phyloP scores from a whole-genome alignment of 2,113 vertebrate genomes.

The Barnardius zonarius region DNA sequence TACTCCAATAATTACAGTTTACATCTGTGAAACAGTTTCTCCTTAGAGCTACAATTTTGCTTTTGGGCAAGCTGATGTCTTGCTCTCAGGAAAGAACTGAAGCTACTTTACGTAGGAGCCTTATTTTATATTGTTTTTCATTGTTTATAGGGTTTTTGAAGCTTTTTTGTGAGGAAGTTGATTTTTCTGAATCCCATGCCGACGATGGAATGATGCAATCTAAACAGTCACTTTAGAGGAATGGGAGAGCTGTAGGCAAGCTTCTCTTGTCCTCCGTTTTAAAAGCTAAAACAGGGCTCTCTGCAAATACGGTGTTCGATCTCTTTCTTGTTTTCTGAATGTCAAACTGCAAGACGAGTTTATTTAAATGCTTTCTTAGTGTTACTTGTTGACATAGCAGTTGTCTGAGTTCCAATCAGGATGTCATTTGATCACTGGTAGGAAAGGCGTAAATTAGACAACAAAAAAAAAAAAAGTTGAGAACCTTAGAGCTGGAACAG shows the following conservation, averaged over 20 bases:
- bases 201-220: neutral
- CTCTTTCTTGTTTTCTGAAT: conserved; percentile 37
- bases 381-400: conserved; percentile 48
- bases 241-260: neutral
- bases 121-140: neutral
- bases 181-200: neutral
- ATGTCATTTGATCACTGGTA: conserved; percentile 12
- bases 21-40: neutral
- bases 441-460: conserved; percentile 34
- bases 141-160: neutral
- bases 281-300: neutral
- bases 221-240: neutral
- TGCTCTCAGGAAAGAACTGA: neutral
- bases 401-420: conserved; percentile 23
- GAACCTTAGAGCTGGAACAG: neutral
- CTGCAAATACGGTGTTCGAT: neutral
- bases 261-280: neutral
- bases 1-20: neutral
- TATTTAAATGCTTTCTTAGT: conserved; percentile 37
- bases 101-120: neutral
- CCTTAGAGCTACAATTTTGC: neutral
- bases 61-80: neutral
- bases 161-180: neutral
- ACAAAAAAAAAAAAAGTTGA: neutral
- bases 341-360: conserved; percentile 31